Evolutionary conservation across 2,888 invertebrate genomes (phyloP).

Genomic region (Mimachlamys varia): DNA sequence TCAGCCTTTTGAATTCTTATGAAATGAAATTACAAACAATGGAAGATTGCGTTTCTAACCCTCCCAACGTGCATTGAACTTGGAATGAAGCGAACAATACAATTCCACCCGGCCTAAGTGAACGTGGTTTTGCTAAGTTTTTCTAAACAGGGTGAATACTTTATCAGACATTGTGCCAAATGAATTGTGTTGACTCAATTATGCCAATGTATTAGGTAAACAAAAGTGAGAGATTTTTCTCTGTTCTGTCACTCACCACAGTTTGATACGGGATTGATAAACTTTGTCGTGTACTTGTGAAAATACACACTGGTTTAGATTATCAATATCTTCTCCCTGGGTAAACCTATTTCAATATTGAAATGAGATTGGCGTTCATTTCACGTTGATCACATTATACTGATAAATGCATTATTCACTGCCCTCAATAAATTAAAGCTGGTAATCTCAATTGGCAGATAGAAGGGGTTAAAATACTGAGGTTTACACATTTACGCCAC

Average conservation of each 20-base stretch:
- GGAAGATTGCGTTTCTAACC: background rate
- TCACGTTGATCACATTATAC: background rate
- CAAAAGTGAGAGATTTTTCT: background rate
- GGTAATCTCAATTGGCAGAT: background rate
- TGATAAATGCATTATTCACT: conserved; percentile 32
- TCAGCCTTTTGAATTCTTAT: background rate
- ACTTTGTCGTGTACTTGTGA: conserved; percentile 12
- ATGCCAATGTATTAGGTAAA: background rate
- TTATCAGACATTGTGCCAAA: background rate
- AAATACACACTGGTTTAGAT: conserved; percentile 9
- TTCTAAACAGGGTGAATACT: background rate
- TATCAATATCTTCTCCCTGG: background rate
- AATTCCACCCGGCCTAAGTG: background rate
- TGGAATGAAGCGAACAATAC: background rate
- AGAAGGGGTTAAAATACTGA: conserved; percentile 5
- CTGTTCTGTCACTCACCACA: background rate
- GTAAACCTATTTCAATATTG: background rate
- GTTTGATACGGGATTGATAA: background rate
- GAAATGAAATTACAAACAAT: background rate
- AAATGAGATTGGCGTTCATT: conserved; percentile 10
- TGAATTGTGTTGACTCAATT: background rate
- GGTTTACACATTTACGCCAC: background rate
- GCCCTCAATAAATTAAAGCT: conserved; percentile 24
- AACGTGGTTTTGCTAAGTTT: background rate
- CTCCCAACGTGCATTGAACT: background rate